phyloP scores from a whole-genome alignment of 2,797 vertebrate genomes.

The Ispidina lecontei region DNA sequence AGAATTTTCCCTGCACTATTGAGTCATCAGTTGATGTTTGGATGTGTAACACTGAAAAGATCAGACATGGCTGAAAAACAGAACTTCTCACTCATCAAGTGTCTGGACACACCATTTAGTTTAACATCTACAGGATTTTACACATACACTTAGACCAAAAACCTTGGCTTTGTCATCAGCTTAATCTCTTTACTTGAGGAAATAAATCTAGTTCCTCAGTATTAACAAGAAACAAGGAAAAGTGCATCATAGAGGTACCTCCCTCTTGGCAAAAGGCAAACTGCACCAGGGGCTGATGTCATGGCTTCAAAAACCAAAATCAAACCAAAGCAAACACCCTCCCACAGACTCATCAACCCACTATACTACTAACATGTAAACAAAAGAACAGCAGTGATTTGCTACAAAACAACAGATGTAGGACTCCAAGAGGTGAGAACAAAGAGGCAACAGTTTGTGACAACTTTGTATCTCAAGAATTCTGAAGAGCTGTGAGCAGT shows the following conservation, averaged over 20 bases:
- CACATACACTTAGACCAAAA: neutral
- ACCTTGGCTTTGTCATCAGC: neutral
- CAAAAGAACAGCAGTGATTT: neutral
- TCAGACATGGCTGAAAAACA: neutral
- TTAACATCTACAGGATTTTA: neutral
- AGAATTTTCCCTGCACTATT: neutral
- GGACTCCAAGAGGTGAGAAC: neutral
- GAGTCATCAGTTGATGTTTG: neutral
- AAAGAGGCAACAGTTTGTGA: neutral
- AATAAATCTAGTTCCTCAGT: neutral
- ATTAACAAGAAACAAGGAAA: neutral
- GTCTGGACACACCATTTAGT: neutral
- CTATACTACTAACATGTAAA: neutral
- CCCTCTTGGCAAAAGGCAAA: neutral
- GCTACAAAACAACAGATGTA: neutral
- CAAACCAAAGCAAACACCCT: neutral
- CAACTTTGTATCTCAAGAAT: neutral
- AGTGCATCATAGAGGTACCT: neutral
- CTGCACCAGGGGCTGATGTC: neutral
- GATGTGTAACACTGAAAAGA: neutral
- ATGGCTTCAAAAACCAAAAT: neutral
- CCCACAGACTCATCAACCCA: neutral
- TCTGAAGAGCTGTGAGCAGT: neutral
- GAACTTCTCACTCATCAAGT: neutral
- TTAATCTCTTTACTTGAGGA: neutral